A percentile compares a stretch with the other conserved stretches of the same genome.
Evolutionary conservation across 1,140 invertebrate genomes (phyloP).

Genomic region (Euschistus heros): DNA sequence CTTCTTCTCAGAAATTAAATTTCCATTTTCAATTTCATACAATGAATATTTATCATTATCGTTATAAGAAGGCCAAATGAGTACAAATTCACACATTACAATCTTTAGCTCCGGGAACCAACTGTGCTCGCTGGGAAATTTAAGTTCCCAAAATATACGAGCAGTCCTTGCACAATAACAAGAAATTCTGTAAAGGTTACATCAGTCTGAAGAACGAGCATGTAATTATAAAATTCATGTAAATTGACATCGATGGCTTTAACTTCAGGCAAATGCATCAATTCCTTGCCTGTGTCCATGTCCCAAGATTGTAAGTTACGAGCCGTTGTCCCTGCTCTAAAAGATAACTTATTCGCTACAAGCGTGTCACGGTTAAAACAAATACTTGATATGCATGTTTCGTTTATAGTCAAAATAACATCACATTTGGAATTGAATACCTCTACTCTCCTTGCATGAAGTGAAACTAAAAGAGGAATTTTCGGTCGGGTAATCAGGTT

Average conservation of each 20-base stretch:
- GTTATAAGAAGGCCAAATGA: conserved; percentile 9
- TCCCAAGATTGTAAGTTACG: conserved; percentile 7
- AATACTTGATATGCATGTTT: conserved; percentile 1
- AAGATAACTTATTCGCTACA: conserved; percentile 5
- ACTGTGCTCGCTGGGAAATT: not conserved
- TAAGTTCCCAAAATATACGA: not conserved
- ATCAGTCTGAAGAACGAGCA: conserved; percentile 3
- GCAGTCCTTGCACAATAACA: conserved; percentile 5
- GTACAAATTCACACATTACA: conserved; percentile 3
- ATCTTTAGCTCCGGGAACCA: conserved; percentile 6
- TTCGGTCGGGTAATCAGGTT: not conserved
- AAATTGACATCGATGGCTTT: conserved; percentile 1
- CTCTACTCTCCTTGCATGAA: conserved; percentile 1
- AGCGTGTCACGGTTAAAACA: conserved; percentile 8
- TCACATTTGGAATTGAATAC: conserved; percentile 3
- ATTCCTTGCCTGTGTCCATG: not conserved
- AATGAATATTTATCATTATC: conserved; percentile 11
- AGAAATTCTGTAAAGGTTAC: not conserved
- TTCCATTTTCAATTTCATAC: not conserved
- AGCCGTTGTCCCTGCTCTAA: not conserved
- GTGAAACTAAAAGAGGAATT: conserved; percentile 5
- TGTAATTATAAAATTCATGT: not conserved
- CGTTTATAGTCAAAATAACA: not conserved
- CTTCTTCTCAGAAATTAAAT: not conserved
- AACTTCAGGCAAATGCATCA: not conserved